These are phyloP conservation scores for Oncorhynchus keta DNA, from an alignment of 2,113 vertebrate genomes.

Conservation along the genomic window DNA sequence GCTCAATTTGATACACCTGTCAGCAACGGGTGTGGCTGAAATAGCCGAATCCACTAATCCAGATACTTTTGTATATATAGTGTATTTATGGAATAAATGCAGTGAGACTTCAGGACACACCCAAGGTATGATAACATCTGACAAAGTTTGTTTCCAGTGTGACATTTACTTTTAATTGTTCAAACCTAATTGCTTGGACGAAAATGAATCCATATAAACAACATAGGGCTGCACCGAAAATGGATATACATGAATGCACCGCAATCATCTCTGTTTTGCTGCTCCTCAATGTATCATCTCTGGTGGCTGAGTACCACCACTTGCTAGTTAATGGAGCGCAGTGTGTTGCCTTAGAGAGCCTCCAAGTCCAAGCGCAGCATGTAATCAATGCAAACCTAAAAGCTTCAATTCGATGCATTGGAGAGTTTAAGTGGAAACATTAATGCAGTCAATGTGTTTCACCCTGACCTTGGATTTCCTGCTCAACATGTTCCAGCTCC, in stretches of 20 bases:
- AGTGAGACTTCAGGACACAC: no score
- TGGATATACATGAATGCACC: neutral
- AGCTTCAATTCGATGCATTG: neutral
- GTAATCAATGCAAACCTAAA: constrained; percentile 3
- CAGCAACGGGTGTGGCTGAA: no score
- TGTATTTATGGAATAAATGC: no score
- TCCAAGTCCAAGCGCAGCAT: neutral
- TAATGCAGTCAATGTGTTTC: neutral
- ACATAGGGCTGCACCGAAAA: neutral
- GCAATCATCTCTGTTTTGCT: neutral
- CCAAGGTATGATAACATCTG: no score
- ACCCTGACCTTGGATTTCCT: neutral
- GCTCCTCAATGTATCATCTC: neutral
- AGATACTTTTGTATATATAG: no score
- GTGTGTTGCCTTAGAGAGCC: neutral
- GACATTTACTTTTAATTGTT: no score
- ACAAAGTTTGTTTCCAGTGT: no score
- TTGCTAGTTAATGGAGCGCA: constrained; percentile 10
- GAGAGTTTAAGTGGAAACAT: neutral
- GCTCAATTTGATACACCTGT: no score
- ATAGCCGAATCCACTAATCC: no score
- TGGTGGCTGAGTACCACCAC: constrained; percentile 6
- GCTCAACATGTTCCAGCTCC: neutral
- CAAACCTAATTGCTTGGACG: neutral
- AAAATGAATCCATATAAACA: neutral